A percentile compares a stretch with the other conserved stretches of the same genome.
Conservation (phyloP, 1,140 invertebrate genomes). For the Lithobius niger region DNA sequence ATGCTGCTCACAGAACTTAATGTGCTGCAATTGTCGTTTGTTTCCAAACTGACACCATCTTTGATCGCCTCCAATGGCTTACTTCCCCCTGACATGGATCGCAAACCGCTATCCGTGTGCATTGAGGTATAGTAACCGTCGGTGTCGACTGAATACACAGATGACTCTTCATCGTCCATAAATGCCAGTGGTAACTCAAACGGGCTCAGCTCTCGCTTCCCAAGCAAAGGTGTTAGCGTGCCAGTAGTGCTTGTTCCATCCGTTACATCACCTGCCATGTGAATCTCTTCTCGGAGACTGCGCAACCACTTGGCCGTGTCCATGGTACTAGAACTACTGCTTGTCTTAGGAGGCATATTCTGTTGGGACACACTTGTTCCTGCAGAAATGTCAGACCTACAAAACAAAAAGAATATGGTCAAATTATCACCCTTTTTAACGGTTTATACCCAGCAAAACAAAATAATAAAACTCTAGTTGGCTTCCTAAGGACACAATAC, state of each 20-base stretch:
- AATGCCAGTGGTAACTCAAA: constrained; percentile 21
- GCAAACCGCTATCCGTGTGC: constrained; percentile 85
- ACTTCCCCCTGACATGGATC: constrained; percentile 25
- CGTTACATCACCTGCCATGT: not conserved
- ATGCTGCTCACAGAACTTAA: constrained; percentile 8
- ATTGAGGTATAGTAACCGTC: constrained; percentile 96
- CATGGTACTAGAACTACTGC: too few species aligned
- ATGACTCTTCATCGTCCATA: constrained; percentile 75
- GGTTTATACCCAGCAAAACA: too few species aligned
- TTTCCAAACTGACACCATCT: constrained; percentile 40
- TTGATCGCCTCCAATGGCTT: constrained; percentile 41
- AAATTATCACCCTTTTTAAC: too few species aligned
- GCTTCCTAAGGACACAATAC: too few species aligned
- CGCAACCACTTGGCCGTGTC: constrained; percentile 4
- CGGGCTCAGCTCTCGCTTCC: constrained; percentile 13
- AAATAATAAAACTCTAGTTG: too few species aligned
- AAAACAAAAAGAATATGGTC: too few species aligned
- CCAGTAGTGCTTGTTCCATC: constrained; percentile 10
- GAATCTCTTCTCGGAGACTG: not conserved
- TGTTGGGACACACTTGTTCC: too few species aligned
- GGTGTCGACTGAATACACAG: constrained; percentile 87
- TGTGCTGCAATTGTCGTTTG: constrained; percentile 32
- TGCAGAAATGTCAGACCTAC: too few species aligned
- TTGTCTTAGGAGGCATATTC: too few species aligned
- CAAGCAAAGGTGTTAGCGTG: constrained; percentile 4